Evolutionary conservation across 30 jellyfish, hydroid and myxozoan genomes (phyloP).

Genomic region (Hydra vulgaris): DNA sequence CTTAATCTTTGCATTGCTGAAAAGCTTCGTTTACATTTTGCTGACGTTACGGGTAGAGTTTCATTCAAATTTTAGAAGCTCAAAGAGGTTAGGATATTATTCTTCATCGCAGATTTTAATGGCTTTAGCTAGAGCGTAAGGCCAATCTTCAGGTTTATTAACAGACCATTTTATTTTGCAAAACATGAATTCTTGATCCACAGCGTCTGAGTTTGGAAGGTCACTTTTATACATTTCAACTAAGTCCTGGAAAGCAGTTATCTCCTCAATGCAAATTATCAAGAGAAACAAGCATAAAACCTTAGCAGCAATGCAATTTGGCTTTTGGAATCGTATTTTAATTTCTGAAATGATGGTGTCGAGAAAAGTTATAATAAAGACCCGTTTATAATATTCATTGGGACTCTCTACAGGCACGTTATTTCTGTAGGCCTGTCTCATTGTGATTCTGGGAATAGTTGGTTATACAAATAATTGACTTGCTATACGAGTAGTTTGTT

Average conservation of each 20-base stretch:
- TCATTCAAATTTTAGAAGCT: background rate
- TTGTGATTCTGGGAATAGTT: constrained; percentile 4
- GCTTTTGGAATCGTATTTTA: constrained; percentile 5
- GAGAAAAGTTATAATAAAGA: background rate
- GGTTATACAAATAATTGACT: constrained; percentile 5
- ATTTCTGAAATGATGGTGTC: constrained; percentile 10
- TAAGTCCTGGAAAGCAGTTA: constrained; percentile 1
- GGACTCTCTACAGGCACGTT: constrained; percentile 9
- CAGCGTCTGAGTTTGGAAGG: too few relatives aligned
- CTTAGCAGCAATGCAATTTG: too few relatives aligned
- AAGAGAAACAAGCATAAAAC: constrained; percentile 10
- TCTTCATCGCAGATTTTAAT: too few relatives aligned
- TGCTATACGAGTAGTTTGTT: constrained; percentile 10
- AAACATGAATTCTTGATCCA: too few relatives aligned
- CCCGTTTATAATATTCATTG: constrained; percentile 5
- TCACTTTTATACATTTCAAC: constrained; percentile 1
- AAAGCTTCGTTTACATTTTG: too few relatives aligned
- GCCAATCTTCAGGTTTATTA: constrained; percentile 2
- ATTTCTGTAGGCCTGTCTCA: too few relatives aligned
- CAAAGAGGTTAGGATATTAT: constrained; percentile 3
- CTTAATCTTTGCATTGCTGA: too few relatives aligned
- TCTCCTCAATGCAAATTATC: constrained; percentile 13
- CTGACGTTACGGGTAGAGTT: background rate
- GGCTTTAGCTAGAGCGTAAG: constrained; percentile 1
- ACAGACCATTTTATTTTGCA: background rate